These are phyloP conservation scores for Parapsyche elsis DNA, from an alignment of 1,140 invertebrate genomes.

Conservation along the genomic window DNA sequence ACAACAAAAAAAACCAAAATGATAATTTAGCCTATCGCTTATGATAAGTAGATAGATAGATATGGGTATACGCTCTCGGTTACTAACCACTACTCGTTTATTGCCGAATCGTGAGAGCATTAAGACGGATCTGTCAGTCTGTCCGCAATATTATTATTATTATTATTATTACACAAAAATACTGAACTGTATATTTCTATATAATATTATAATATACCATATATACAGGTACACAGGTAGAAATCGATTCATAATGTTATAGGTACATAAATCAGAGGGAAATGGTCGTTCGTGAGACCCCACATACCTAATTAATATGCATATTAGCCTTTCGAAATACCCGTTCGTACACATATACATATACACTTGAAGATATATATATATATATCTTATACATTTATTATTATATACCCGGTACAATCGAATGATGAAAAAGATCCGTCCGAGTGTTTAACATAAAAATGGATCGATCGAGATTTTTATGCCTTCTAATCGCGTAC, in stretches of 20 bases:
- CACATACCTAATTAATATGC: constrained; percentile 47
- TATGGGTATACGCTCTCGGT: too few relatives aligned
- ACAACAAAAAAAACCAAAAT: background rate
- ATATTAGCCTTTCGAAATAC: constrained; percentile 43
- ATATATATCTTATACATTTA: too few relatives aligned
- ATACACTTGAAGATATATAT: background rate
- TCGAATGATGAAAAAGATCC: background rate
- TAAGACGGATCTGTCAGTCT: constrained; percentile 3
- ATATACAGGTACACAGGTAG: background rate
- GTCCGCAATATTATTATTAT: background rate
- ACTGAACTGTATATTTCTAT: background rate
- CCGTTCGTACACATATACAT: background rate
- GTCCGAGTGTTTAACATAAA: constrained; percentile 5
- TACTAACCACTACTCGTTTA: too few relatives aligned
- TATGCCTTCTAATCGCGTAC: background rate
- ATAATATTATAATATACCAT: background rate
- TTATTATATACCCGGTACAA: background rate
- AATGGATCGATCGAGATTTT: constrained; percentile 11
- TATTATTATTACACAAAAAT: too few relatives aligned
- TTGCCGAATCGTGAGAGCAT: background rate
- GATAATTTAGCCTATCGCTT: too few relatives aligned
- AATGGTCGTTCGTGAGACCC: constrained; percentile 44
- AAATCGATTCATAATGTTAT: constrained; percentile 39
- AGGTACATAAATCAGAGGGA: constrained; percentile 44
- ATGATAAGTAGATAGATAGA: too few relatives aligned